Conservation (phyloP, 2,888 invertebrate genomes). For the Campaea margaritaria region DNA sequence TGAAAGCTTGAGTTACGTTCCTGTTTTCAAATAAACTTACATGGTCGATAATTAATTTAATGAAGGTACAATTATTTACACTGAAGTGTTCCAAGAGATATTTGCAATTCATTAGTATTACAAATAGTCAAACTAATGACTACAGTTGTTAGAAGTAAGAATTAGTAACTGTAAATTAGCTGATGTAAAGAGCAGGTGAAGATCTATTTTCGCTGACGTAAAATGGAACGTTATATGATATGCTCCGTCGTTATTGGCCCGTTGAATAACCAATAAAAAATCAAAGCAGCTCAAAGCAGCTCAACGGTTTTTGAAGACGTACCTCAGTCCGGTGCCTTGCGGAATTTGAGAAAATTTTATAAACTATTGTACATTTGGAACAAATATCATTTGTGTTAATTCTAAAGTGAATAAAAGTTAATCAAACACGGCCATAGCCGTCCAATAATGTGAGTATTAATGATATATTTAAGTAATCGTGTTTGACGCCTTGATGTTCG, state of each 20-base stretch:
- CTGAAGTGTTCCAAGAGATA: no score
- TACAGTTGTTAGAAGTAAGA: no score
- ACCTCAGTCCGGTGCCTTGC: constrained; percentile 73
- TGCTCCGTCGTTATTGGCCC: constrained; percentile 59
- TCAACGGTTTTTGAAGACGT: constrained; percentile 80
- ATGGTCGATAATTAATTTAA: no score
- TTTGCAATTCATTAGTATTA: no score
- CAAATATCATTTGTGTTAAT: constrained; percentile 53
- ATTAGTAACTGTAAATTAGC: no score
- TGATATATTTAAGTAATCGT: constrained; percentile 49
- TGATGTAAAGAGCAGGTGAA: no score
- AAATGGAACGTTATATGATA: constrained; percentile 50
- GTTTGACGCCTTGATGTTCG: constrained; percentile 73
- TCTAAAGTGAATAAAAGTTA: constrained; percentile 53
- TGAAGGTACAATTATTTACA: no score
- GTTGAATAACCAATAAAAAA: constrained; percentile 46
- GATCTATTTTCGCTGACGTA: no score
- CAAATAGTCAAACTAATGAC: no score
- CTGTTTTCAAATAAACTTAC: no score
- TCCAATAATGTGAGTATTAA: constrained; percentile 67
- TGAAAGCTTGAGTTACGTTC: no score
- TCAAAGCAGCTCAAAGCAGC: constrained; percentile 62
- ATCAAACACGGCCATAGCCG: constrained; percentile 70
- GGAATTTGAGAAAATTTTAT: constrained; percentile 60
- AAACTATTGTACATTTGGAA: constrained; percentile 56